Conservation (phyloP, 2,888 invertebrate genomes). For the Archips crataeganus region DNA sequence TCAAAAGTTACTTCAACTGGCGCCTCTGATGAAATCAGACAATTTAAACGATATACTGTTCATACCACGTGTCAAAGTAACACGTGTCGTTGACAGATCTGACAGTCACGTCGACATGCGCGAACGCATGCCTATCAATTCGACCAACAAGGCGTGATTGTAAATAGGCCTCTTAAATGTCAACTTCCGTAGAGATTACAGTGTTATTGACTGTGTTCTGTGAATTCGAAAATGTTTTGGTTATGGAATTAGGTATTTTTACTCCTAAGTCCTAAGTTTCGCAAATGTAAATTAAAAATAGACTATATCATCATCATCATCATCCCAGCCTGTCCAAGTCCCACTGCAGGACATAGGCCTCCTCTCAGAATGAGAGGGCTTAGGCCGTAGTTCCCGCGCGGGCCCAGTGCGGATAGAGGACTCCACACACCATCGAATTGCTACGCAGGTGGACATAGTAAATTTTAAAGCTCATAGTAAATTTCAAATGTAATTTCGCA, state of each 20-base stretch:
- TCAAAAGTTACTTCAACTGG: not conserved
- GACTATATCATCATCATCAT: too few species aligned
- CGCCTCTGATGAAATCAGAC: not conserved
- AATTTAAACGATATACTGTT: not conserved
- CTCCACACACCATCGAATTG: too few species aligned
- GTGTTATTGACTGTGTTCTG: not conserved
- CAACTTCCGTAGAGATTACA: slow-evolving; percentile 14
- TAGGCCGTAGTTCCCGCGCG: too few species aligned
- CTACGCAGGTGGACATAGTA: too few species aligned
- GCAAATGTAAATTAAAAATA: not conserved
- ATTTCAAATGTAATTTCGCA: too few species aligned
- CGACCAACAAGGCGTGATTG: slow-evolving; percentile 17
- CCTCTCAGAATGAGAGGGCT: too few species aligned
- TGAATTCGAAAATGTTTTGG: not conserved
- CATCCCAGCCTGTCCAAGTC: too few species aligned
- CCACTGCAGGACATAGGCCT: too few species aligned
- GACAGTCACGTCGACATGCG: slow-evolving; percentile 18
- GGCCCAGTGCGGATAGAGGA: too few species aligned
- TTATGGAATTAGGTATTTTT: not conserved
- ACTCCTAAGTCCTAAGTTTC: not conserved
- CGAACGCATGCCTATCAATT: slow-evolving; percentile 16
- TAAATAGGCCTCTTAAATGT: slow-evolving; percentile 21
- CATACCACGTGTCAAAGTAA: slow-evolving; percentile 27
- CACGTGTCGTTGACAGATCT: slow-evolving; percentile 36
- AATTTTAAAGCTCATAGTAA: too few species aligned